Percentiles rank a stretch among this genome's conserved stretches.
These are phyloP conservation scores for Anoplophora glabripennis DNA, from an alignment of 1,140 invertebrate genomes.

Conservation along the genomic window DNA sequence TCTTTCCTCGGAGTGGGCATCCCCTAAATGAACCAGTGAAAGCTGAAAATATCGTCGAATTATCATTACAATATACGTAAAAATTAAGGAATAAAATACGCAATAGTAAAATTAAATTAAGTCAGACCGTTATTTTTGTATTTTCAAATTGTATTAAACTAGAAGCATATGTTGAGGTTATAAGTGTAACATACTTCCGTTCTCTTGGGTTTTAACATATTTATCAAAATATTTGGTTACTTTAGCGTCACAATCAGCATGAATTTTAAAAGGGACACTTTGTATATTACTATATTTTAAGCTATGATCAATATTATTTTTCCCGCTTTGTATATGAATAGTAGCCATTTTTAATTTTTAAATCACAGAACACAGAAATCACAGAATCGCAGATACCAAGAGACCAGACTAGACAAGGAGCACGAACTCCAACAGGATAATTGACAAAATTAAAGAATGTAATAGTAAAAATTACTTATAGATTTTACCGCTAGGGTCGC, in stretches of 20 bases:
- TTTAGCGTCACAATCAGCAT: slow-evolving; percentile 66
- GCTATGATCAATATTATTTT: slow-evolving; percentile 47
- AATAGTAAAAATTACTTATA: too few species aligned
- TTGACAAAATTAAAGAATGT: too few species aligned
- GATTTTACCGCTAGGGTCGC: too few species aligned
- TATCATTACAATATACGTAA: too few species aligned
- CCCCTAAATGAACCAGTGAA: slow-evolving; percentile 64
- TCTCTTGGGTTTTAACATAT: slow-evolving; percentile 54
- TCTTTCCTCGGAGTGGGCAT: slow-evolving; percentile 63
- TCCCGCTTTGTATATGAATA: slow-evolving; percentile 54
- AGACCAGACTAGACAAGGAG: too few species aligned
- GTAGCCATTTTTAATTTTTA: slow-evolving; percentile 22
- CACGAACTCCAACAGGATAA: too few species aligned
- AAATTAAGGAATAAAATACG: slow-evolving; percentile 7
- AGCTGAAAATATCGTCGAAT: slow-evolving; percentile 42
- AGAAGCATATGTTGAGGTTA: background rate
- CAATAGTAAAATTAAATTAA: background rate
- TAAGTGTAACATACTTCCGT: slow-evolving; percentile 34
- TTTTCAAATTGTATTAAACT: background rate
- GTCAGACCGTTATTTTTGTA: background rate
- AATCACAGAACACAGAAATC: background rate
- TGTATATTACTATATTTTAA: slow-evolving; percentile 55
- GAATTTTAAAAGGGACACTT: slow-evolving; percentile 72
- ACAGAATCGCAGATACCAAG: too few species aligned
- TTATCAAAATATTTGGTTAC: slow-evolving; percentile 68